Conservation (phyloP, 2,888 invertebrate species). For the Merodon equestris region DNA sequence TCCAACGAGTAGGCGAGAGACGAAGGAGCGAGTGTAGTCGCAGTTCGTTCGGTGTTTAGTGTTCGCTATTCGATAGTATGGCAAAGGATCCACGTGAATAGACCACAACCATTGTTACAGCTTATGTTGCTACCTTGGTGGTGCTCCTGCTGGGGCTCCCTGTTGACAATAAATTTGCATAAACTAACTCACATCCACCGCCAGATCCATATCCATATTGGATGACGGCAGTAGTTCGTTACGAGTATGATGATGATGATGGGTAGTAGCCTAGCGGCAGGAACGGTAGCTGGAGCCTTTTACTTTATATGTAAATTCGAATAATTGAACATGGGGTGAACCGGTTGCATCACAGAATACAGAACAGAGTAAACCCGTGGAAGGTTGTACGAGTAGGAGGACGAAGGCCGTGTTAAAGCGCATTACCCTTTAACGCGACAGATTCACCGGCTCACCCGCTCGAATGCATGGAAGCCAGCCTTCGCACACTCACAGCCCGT, state of each 20-base stretch:
- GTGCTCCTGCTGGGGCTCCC: constrained; percentile 61
- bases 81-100: constrained; percentile 48
- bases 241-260: constrained; percentile 38
- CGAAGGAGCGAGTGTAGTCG: constrained; percentile 42
- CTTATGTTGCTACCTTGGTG: too few species aligned
- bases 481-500: constrained; percentile 38
- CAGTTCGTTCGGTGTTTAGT: constrained; percentile 5
- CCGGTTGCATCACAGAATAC: constrained; percentile 1
- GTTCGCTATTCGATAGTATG: constrained; percentile 18
- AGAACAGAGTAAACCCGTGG: constrained; percentile 8
- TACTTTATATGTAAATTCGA: constrained; percentile 64
- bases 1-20: constrained; percentile 58
- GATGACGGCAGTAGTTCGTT: constrained; percentile 56
- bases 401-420: constrained; percentile 37
- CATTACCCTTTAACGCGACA: constrained; percentile 46
- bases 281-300: constrained; percentile 41
- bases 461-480: constrained; percentile 35
- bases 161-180: constrained; percentile 69
- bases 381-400: constrained; percentile 15
- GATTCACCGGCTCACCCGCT: constrained; percentile 20
- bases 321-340: constrained; percentile 63
- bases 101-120: constrained; percentile 27
- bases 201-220: constrained; percentile 22
- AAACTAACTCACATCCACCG: not conserved
- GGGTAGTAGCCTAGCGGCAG: constrained; percentile 33